Evolutionary conservation across 2,797 vertebrate genomes (phyloP).

Genomic region (Nyctibius grandis): DNA sequence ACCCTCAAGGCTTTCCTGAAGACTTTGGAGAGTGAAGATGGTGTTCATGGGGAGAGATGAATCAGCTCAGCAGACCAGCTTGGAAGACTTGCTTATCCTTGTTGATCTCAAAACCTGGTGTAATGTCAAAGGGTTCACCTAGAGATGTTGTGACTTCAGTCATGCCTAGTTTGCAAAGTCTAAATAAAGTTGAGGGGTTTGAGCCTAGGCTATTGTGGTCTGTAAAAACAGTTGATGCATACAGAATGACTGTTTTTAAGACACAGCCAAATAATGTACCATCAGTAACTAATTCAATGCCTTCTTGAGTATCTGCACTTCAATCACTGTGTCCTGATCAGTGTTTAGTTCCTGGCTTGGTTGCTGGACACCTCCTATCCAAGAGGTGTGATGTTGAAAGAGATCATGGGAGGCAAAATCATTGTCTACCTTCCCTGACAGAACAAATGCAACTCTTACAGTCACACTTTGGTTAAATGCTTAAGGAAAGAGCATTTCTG

Average conservation of each 20-base stretch:
- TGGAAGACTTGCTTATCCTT: not conserved
- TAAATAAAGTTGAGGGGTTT: not conserved
- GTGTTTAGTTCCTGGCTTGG: not conserved
- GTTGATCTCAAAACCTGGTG: not conserved
- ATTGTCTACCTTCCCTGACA: not conserved
- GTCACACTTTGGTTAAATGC: not conserved
- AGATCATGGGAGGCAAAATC: not conserved
- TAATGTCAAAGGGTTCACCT: not conserved
- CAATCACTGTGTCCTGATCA: not conserved
- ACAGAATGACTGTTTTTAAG: not conserved
- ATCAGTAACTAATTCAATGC: not conserved
- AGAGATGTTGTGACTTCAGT: not conserved
- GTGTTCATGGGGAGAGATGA: not conserved
- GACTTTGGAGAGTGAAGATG: not conserved
- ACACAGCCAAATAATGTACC: not conserved
- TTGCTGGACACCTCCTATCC: not conserved
- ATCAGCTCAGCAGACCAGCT: not conserved
- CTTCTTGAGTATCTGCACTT: not conserved
- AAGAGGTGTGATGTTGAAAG: not conserved
- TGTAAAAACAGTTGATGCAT: not conserved
- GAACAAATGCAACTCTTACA: not conserved
- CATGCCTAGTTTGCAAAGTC: not conserved
- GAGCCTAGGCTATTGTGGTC: not conserved
- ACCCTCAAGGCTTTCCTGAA: not conserved
- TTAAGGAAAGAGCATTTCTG: constrained; percentile 16